These are phyloP conservation scores for Chelmon rostratus DNA, from an alignment of 2,797 vertebrate genomes.

Conservation along the genomic window DNA sequence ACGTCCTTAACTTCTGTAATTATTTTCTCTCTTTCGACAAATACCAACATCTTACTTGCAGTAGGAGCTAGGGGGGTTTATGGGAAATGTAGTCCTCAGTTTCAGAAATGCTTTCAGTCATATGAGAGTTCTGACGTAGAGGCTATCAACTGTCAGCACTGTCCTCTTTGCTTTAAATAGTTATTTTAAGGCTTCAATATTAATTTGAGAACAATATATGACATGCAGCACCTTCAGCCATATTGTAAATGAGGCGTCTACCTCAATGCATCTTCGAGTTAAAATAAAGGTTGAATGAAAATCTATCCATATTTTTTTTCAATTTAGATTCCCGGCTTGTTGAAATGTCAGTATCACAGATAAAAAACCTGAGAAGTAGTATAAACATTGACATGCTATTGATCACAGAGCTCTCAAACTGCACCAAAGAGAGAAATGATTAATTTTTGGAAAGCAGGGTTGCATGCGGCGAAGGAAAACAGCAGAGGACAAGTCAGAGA, in stretches of 20 bases:
- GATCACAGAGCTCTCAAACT: slow-evolving; percentile 38
- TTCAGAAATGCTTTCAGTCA: not conserved
- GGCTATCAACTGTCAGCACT: not conserved
- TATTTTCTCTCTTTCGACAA: slow-evolving; percentile 11
- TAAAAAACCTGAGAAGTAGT: not conserved
- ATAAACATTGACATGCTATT: slow-evolving; percentile 39
- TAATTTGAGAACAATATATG: not conserved
- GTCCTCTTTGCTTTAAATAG: not conserved
- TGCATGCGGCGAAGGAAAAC: slow-evolving; percentile 55
- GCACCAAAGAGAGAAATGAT: slow-evolving; percentile 13
- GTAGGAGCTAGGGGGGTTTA: not conserved
- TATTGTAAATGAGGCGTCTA: too few species aligned
- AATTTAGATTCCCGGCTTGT: not conserved
- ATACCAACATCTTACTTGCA: not conserved
- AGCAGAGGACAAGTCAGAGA: slow-evolving; percentile 1
- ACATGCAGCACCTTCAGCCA: slow-evolving; percentile 2
- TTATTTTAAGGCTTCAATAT: not conserved
- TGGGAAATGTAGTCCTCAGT: not conserved
- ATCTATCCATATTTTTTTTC: not conserved
- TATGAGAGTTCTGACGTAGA: not conserved
- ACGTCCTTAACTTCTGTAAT: not conserved
- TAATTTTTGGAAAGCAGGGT: slow-evolving; percentile 11
- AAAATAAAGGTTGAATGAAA: not conserved
- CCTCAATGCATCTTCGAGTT: too few species aligned
- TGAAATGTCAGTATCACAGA: slow-evolving; percentile 27